Base-by-base conservation (phyloP, 2,797 vertebrate genomes). In the Arnoldichthys spilopterus region DNA sequence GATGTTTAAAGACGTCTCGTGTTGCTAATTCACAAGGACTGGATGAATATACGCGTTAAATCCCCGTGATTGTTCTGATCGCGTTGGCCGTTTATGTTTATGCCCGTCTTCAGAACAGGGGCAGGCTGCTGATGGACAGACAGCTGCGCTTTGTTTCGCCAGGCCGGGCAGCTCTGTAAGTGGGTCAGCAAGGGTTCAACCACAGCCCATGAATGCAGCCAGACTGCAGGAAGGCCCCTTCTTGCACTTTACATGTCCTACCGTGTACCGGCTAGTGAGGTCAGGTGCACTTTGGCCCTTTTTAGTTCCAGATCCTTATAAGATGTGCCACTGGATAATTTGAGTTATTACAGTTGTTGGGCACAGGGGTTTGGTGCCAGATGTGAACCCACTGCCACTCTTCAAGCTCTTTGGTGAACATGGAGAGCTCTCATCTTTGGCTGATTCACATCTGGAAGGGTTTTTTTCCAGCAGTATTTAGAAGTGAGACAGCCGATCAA, bases 61-160 rank as follows among this genome's bases (percentile, higher is more conserved):
- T 43, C 67, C 53, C 37, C 34, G 63, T 43, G 26, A 20, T 62
- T 79, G 70, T n/a, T 24, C 82, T 85, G 62, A 70, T 32, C 26
- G 26, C 51, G 56, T 76, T 72, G 59, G 30, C 71, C 45, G 26
- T 58, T 80, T 82, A 83, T 83, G 81, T 86, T 85, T 85, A 72
- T 63, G 24, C 81, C 85, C 26, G 68, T 61, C 69, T 77, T 79
- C 68, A 84, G 83, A 86, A 85, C 77, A 40, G 51, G 51, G 80
- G 64, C 30, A 45, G 75, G 74, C 82, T 81, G 51, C 85, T 90
- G 89, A 92, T 83, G 72, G 90, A 87, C 91, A 75, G 90, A 87
- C 91, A 91, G 88, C 88, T 89, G 88, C 58, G 90, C 91, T 92
- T 93, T 92, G 91, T 92, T n/a, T 90, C 87, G 78, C 85, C 76